These are phyloP conservation scores for Gasterosteus aculeatus DNA, from an alignment of 2,113 vertebrate species.

Conservation along the genomic window DNA sequence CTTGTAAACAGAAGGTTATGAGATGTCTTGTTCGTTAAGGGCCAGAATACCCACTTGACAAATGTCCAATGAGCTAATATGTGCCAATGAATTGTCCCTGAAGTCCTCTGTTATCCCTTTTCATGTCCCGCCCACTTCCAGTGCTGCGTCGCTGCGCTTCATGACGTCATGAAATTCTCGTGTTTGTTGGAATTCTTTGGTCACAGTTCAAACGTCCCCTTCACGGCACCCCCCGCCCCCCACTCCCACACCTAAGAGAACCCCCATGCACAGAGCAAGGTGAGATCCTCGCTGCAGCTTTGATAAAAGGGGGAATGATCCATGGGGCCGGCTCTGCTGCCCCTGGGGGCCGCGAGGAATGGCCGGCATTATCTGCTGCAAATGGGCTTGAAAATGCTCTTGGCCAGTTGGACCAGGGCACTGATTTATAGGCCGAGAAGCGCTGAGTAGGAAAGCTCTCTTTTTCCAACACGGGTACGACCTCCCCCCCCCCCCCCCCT, in stretches of 20 bases:
- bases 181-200: slow-evolving; percentile 32
- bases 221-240: not conserved
- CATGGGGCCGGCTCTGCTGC: slow-evolving; percentile 71
- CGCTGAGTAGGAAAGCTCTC: slow-evolving; percentile 54
- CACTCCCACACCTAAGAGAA: slow-evolving; percentile 35
- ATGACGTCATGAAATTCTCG: slow-evolving; percentile 7
- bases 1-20: too few relatives aligned
- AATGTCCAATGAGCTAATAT: not conserved
- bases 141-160: slow-evolving; percentile 14
- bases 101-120: not conserved
- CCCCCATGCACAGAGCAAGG: slow-evolving; percentile 65
- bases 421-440: slow-evolving; percentile 80
- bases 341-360: slow-evolving; percentile 73
- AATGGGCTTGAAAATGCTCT: slow-evolving; percentile 82
- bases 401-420: slow-evolving; percentile 77
- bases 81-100: not conserved
- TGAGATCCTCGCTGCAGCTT: slow-evolving; percentile 65
- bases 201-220: slow-evolving; percentile 37
- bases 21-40: too few relatives aligned
- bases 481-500: slow-evolving; percentile 16
- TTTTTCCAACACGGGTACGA: slow-evolving; percentile 50
- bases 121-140: slow-evolving; percentile 20
- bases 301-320: slow-evolving; percentile 79
- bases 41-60: too few relatives aligned
- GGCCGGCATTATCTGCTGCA: slow-evolving; percentile 81